phyloP scores from a whole-genome alignment of 2,113 vertebrate species.

The Leucosticte australis region DNA sequence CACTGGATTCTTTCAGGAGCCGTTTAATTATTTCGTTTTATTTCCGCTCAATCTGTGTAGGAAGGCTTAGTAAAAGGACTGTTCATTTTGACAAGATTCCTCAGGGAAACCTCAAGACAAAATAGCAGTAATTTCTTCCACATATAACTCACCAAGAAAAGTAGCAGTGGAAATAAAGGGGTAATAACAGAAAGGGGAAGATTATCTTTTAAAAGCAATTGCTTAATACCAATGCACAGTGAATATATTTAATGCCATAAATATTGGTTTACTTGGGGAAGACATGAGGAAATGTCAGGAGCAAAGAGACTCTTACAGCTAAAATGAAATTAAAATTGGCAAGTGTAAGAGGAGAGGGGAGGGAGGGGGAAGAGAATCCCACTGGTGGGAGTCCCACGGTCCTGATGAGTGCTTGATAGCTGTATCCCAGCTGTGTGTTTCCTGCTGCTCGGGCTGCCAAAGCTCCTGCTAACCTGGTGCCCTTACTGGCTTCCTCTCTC shows the following conservation, averaged over 20 bases:
- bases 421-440: neutral
- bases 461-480: neutral
- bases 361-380: neutral
- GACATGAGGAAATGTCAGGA: neutral
- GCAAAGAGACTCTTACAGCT: neutral
- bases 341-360: neutral
- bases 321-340: slow-evolving; percentile 25
- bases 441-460: neutral
- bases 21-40: slow-evolving; percentile 55
- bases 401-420: neutral
- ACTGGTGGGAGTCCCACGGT: neutral
- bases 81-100: slow-evolving; percentile 40
- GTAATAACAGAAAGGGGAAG: slow-evolving; percentile 7
- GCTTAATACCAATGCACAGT: neutral
- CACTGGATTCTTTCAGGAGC: slow-evolving; percentile 19
- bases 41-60: neutral
- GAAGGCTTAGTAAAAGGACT: slow-evolving; percentile 22
- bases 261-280: neutral
- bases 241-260: slow-evolving; percentile 24
- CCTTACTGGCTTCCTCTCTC: neutral
- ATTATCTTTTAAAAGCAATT: slow-evolving; percentile 12
- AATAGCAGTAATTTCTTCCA: slow-evolving; percentile 48
- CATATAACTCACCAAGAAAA: slow-evolving; percentile 33
- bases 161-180: slow-evolving; percentile 6
- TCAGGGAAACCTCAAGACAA: slow-evolving; percentile 13